phyloP scores from a whole-genome alignment of 1,140 invertebrate species.

The Nasonia longicornis region DNA sequence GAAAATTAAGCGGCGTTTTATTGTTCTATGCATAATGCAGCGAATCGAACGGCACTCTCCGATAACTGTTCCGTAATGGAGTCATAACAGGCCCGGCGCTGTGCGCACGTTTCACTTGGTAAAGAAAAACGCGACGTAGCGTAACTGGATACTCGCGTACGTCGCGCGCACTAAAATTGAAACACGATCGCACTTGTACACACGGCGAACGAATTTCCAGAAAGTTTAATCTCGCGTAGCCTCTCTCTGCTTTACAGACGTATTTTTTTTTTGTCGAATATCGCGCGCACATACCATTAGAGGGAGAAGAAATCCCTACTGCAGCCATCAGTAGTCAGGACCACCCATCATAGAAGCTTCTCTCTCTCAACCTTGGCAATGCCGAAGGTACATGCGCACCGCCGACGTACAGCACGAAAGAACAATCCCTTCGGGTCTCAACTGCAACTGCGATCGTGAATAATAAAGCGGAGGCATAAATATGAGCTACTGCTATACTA shows the following conservation, averaged over 20 bases:
- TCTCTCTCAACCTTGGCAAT: not conserved
- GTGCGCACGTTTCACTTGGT: not conserved
- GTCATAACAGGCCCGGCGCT: not conserved
- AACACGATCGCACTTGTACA: not conserved
- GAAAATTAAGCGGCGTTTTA: not conserved
- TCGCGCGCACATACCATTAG: too few species aligned
- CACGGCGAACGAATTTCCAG: too few species aligned
- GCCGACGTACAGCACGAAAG: not conserved
- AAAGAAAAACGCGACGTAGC: not conserved
- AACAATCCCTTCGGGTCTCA: not conserved
- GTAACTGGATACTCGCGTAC: not conserved
- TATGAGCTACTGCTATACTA: constrained; percentile 6
- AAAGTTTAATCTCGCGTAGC: too few species aligned
- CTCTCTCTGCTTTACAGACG: too few species aligned
- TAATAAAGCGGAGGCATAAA: constrained; percentile 26
- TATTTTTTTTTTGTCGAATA: too few species aligned
- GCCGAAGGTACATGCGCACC: not conserved
- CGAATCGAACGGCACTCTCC: not conserved
- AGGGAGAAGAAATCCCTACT: too few species aligned
- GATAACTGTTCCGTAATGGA: not conserved
- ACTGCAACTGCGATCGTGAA: not conserved
- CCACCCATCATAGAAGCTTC: not conserved
- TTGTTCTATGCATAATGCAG: constrained; percentile 3
- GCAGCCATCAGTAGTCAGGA: not conserved
- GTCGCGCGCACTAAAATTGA: not conserved